Base-by-base conservation (phyloP, 2,113 vertebrate species). In the Excalfactoria chinensis region DNA sequence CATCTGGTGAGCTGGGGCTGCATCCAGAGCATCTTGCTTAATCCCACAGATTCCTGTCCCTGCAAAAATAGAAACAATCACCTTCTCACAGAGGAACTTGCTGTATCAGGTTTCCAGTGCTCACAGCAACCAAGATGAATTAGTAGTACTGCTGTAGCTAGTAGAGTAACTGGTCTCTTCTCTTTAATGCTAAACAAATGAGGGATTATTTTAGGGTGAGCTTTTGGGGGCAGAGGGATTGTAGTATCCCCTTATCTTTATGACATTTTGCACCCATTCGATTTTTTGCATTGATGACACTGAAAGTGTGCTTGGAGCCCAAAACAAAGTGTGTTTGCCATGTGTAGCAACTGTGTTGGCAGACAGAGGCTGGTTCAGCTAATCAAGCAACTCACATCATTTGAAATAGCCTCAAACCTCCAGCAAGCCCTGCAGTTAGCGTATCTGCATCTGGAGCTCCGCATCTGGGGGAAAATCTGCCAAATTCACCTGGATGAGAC, bases 41-140 rank as follows among this genome's bases (percentile, higher is more conserved):
- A 95, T 89, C 64, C 86, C 90, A 49, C 0, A 0, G 88, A 95
- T 89, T 59, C 93, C 93, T 91, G 71, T 59, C 40, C 34, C 37
- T 41, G 17, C 55, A 59, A 85, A 95, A 95, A 95, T 88, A 95
- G 95, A 95, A 96, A 89, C 95, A 83, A 95, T 85, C 7, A 30
- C 71, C 64, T 67, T 76, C 87, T 72, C 49, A 72, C n/a, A 49
- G 75, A 72, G 41, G 21, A 93, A 35, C 37, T 85, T 60, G 35
- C 71, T 73, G n/a, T 92, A 92, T 95, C 87, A 58, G 79, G 91
- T 95, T 95, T 86, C 93, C 66, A 76, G 46, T 0, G 11, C 75
- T 67, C 64, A 12, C 71, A 89, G 87, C 59, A 82, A 76, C 78
- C 14, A 67, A 73, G 46, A 87, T 63, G 93, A 85, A 83, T 60